Conservation (phyloP, 2,113 vertebrate species). For the Onychostruthus taczanowskii region DNA sequence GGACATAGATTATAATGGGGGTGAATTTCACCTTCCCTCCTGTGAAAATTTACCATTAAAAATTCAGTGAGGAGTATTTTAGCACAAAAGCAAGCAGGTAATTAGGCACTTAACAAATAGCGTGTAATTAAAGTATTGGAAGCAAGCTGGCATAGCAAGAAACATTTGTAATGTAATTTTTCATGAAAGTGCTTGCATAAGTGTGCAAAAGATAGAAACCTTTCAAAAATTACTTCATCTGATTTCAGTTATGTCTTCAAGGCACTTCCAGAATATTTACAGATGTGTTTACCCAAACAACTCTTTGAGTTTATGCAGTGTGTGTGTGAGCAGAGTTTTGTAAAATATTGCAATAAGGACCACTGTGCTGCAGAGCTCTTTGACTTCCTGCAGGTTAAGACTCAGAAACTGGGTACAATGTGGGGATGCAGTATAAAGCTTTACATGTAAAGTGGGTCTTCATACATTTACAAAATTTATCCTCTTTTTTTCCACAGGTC, state of each 20-base stretch:
- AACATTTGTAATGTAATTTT: not conserved
- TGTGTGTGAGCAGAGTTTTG: not conserved
- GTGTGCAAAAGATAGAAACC: not conserved
- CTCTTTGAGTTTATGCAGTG: not conserved
- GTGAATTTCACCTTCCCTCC: not conserved
- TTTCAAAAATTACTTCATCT: not conserved
- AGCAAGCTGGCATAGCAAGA: not conserved
- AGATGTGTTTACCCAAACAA: not conserved
- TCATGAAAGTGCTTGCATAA: not conserved
- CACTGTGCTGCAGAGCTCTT: not conserved
- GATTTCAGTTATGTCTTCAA: not conserved
- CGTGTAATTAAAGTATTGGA: not conserved
- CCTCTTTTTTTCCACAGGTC: conserved; percentile 72
- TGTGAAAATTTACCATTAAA: not conserved
- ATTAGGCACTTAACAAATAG: not conserved
- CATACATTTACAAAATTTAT: not conserved
- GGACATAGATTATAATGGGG: not conserved
- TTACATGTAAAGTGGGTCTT: not conserved
- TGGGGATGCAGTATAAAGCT: not conserved
- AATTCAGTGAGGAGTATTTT: not conserved
- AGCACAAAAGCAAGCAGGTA: not conserved
- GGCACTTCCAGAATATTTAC: not conserved
- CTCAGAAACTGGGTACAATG: not conserved
- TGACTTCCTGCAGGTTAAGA: not conserved
- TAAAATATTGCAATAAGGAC: not conserved